phyloP scores from a whole-genome alignment of 2,888 invertebrate species.

The Cephonodes hylas region DNA sequence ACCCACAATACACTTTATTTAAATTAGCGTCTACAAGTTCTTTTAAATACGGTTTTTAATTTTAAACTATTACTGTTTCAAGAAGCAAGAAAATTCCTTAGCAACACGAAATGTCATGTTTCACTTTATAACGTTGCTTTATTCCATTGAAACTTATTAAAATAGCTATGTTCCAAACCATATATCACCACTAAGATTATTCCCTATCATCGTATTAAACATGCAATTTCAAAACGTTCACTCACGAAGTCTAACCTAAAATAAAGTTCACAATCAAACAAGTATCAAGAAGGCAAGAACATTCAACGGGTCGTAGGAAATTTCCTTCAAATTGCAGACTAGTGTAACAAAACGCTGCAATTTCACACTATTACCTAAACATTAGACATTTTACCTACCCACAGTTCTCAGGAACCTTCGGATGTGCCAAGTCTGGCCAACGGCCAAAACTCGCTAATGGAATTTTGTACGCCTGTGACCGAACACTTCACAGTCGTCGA shows the following conservation, averaged over 20 bases:
- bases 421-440: constrained; percentile 44
- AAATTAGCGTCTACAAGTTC: too few species aligned
- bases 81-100: too few species aligned
- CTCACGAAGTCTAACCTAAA: background rate
- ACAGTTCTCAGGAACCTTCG: constrained; percentile 32
- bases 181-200: too few species aligned
- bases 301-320: background rate
- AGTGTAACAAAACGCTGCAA: background rate
- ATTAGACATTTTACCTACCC: constrained; percentile 7
- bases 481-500: constrained; percentile 51
- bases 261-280: background rate
- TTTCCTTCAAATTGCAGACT: background rate
- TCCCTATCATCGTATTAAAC: too few species aligned
- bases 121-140: too few species aligned
- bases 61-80: too few species aligned
- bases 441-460: constrained; percentile 74
- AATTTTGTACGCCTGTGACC: constrained; percentile 68
- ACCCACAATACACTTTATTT: too few species aligned
- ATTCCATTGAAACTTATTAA: too few species aligned
- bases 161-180: too few species aligned
- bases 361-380: constrained; percentile 5
- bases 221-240: background rate
- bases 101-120: too few species aligned
- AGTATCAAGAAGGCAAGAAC: too few species aligned
- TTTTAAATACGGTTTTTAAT: too few species aligned